Percentiles rank a stretch among this genome's conserved stretches.
These are phyloP conservation scores for Drosophila nr. perissopoda DNA, from an alignment of 2,888 invertebrate species.

Conservation along the genomic window DNA sequence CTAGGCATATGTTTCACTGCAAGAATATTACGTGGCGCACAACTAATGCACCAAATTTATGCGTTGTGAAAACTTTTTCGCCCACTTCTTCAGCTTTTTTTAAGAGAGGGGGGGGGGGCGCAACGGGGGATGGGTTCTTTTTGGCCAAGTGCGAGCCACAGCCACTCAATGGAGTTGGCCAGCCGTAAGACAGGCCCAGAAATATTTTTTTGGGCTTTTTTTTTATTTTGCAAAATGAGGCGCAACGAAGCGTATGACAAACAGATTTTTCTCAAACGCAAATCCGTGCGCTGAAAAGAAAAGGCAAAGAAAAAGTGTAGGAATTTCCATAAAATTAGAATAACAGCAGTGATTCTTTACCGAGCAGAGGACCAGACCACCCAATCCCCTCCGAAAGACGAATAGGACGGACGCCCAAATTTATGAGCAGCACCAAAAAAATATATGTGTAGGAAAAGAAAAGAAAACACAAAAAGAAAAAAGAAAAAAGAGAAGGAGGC, in stretches of 20 bases:
- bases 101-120: too few relatives aligned
- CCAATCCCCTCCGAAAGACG: constrained; percentile 18
- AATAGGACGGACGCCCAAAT: constrained; percentile 61
- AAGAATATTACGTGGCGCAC: constrained; percentile 75
- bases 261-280: constrained; percentile 81
- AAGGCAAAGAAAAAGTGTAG: constrained; percentile 74
- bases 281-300: constrained; percentile 77
- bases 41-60: constrained; percentile 77
- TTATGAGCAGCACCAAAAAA: constrained; percentile 75
- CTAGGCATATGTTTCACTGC: constrained; percentile 65
- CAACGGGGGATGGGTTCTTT: neutral
- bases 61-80: constrained; percentile 73
- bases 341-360: constrained; percentile 81
- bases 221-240: constrained; percentile 75
- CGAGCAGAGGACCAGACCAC: constrained; percentile 10
- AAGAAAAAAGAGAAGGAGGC: constrained; percentile 29
- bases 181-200: constrained; percentile 65
- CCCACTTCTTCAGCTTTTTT: neutral
- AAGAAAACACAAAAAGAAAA: constrained; percentile 29
- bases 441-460: constrained; percentile 49
- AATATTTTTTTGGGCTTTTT: constrained; percentile 48
- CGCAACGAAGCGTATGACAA: constrained; percentile 81
- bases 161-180: constrained; percentile 62
- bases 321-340: constrained; percentile 82
- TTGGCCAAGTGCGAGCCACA: constrained; percentile 56